These are phyloP conservation scores for Luperina testacea DNA, from an alignment of 2,888 invertebrate species.

Conservation along the genomic window DNA sequence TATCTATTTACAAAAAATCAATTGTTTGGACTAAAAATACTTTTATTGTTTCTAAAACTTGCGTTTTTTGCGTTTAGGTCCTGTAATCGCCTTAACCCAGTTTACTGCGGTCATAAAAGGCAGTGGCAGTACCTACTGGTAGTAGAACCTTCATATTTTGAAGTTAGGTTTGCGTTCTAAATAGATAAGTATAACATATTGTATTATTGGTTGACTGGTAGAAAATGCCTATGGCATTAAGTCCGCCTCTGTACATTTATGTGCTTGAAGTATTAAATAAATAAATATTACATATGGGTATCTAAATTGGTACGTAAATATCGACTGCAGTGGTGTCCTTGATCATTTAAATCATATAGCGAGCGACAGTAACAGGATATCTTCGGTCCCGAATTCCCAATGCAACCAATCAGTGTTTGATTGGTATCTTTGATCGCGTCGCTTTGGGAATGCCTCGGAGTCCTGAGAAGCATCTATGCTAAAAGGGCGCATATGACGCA, in stretches of 20 bases:
- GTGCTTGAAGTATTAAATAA: too few relatives aligned
- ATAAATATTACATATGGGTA: background rate
- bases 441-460: conserved; percentile 48
- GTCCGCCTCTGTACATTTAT: too few relatives aligned
- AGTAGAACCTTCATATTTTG: background rate
- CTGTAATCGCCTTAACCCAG: too few relatives aligned
- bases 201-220: too few relatives aligned
- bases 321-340: conserved; percentile 15
- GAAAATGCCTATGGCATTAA: too few relatives aligned
- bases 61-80: too few relatives aligned
- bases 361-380: conserved; percentile 66
- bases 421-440: conserved; percentile 62
- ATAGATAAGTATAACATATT: background rate
- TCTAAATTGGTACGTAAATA: conserved; percentile 4
- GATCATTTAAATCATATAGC: conserved; percentile 51
- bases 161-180: background rate
- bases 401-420: conserved; percentile 77
- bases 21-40: too few relatives aligned
- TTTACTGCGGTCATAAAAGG: background rate
- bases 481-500: conserved; percentile 24
- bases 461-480: conserved; percentile 15
- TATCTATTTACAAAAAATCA: too few relatives aligned
- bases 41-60: too few relatives aligned
- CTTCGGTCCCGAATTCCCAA: conserved; percentile 74
- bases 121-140: background rate